A percentile compares a stretch with the other conserved stretches of the same genome.
phyloP scores from a whole-genome alignment of 2,888 invertebrate species.

The Nemapogon koenigi region DNA sequence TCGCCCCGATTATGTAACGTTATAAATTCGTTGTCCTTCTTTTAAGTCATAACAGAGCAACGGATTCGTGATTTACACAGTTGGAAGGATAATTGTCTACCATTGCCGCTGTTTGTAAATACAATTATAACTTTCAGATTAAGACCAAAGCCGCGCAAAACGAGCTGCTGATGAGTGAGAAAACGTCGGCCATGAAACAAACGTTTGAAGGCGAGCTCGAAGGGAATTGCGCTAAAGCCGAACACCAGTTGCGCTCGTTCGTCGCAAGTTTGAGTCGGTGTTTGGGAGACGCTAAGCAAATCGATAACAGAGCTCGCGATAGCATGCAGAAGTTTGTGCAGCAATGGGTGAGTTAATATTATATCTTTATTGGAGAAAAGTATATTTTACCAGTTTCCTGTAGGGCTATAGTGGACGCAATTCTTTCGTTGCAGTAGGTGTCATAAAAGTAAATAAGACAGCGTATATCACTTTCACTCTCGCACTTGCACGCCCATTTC shows the following conservation, averaged over 20 bases:
- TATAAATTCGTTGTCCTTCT: too few relatives aligned
- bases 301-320: slow-evolving; percentile 18
- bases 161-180: slow-evolving; percentile 11
- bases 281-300: slow-evolving; percentile 16
- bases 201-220: background rate
- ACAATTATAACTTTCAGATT: slow-evolving; percentile 19
- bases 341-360: slow-evolving; percentile 29
- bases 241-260: background rate
- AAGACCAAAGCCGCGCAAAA: slow-evolving; percentile 19
- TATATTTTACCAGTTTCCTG: too few relatives aligned
- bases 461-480: too few relatives aligned
- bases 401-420: too few relatives aligned
- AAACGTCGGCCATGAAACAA: slow-evolving; percentile 12
- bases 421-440: too few relatives aligned
- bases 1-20: too few relatives aligned
- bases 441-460: too few relatives aligned
- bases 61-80: too few relatives aligned
- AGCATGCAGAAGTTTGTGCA: slow-evolving; percentile 23
- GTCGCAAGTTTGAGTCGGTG: slow-evolving; percentile 16
- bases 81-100: too few relatives aligned
- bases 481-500: too few relatives aligned
- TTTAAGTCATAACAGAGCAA: too few relatives aligned
- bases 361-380: background rate
- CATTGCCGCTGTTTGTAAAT: background rate
- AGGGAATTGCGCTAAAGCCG: background rate